A percentile compares a stretch with the other conserved stretches of the same genome.
These are phyloP conservation scores for Netelia fuscicornis DNA, from an alignment of 2,888 invertebrate species.

Conservation along the genomic window DNA sequence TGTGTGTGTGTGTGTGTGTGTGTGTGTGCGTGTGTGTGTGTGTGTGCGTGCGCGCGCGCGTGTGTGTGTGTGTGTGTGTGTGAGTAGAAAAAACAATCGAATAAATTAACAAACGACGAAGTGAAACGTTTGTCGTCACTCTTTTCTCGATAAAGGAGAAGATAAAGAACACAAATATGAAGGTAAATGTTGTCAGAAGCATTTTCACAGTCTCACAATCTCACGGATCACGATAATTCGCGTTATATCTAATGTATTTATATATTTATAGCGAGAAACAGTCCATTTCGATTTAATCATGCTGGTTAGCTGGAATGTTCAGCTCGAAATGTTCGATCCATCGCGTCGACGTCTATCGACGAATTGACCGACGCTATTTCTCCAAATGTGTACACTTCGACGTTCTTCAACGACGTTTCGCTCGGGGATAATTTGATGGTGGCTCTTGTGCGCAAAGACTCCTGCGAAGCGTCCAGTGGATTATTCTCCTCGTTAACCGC, in stretches of 20 bases:
- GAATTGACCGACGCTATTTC: constrained; percentile 46
- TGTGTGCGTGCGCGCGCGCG: too few species aligned
- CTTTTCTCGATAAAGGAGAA: not conserved
- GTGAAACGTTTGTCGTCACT: not conserved
- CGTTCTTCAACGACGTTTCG: constrained; percentile 25
- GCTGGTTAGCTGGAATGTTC: constrained; percentile 69
- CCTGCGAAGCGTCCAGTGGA: not conserved
- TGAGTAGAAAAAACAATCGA: constrained; percentile 30
- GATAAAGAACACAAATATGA: not conserved
- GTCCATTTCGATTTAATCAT: constrained; percentile 12
- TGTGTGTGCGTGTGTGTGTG: not conserved
- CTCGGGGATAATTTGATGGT: constrained; percentile 32
- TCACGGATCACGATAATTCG: not conserved
- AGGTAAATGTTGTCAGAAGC: not conserved
- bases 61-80: not conserved
- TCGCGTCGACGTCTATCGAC: constrained; percentile 60
- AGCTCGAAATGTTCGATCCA: constrained; percentile 66
- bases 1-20: constrained; percentile 30
- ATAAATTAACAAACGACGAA: constrained; percentile 20
- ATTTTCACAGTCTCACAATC: constrained; percentile 14
- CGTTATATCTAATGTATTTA: not conserved
- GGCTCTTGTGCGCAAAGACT: constrained; percentile 25
- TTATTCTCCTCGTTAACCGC: constrained; percentile 1
- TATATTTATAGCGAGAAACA: not conserved
- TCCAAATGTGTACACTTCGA: constrained; percentile 56